Percentiles rank a stretch among this genome's conserved stretches.
Conservation (phyloP, 1,140 invertebrate species). For the Drosophila subobscura region DNA sequence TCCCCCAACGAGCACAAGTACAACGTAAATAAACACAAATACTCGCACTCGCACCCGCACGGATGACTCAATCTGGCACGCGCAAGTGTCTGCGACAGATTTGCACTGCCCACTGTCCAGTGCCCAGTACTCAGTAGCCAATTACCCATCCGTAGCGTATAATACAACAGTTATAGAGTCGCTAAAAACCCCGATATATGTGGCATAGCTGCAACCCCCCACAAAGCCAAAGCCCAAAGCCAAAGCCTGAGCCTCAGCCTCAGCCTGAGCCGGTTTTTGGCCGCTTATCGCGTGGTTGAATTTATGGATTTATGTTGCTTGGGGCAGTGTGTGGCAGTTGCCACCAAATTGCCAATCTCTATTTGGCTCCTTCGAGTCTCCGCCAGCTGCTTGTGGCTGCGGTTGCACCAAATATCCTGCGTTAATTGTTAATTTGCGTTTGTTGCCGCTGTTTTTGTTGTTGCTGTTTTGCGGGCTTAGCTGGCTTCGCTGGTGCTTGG, state of each 20-base stretch:
- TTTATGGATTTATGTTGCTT: slow-evolving; percentile 15
- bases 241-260: too few relatives aligned
- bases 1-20: slow-evolving; percentile 17
- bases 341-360: slow-evolving; percentile 35
- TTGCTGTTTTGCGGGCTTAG: background rate
- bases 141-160: too few relatives aligned
- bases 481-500: slow-evolving; percentile 13
- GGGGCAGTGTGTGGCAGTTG: slow-evolving; percentile 10
- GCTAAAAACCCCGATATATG: too few relatives aligned
- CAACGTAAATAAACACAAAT: too few relatives aligned
- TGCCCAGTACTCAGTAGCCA: too few relatives aligned
- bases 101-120: background rate
- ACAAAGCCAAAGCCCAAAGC: too few relatives aligned
- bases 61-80: slow-evolving; percentile 31
- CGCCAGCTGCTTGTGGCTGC: slow-evolving; percentile 8
- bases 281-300: background rate
- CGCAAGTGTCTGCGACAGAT: slow-evolving; percentile 25
- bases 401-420: slow-evolving; percentile 58
- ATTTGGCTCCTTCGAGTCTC: slow-evolving; percentile 38
- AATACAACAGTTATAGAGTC: too few relatives aligned
- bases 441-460: background rate
- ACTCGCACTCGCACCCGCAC: background rate
- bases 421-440: slow-evolving; percentile 61
- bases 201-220: too few relatives aligned
- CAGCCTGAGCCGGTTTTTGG: slow-evolving; percentile 24